These are phyloP conservation scores for Drosophila nikananu DNA, from an alignment of 1,140 invertebrate genomes.

Conservation along the genomic window DNA sequence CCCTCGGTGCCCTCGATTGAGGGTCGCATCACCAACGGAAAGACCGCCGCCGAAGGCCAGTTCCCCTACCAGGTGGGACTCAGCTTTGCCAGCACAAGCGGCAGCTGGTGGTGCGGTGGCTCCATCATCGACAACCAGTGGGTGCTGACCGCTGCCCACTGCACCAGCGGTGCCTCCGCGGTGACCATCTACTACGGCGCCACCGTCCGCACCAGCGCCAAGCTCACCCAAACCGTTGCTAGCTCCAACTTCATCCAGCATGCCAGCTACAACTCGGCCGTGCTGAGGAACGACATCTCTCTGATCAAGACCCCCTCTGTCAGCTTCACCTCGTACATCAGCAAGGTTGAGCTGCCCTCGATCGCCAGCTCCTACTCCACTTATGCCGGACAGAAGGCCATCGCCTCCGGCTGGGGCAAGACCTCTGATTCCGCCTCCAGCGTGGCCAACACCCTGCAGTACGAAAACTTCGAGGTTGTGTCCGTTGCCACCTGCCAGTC, in stretches of 20 bases:
- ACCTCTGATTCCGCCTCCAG: constrained; percentile 44
- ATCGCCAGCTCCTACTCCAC: constrained; percentile 55
- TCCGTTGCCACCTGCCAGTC: constrained; percentile 15
- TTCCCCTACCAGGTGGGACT: constrained; percentile 87
- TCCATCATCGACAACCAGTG: constrained; percentile 86
- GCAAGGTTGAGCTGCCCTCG: constrained; percentile 46
- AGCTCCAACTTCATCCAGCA: constrained; percentile 57
- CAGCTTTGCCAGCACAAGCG: constrained; percentile 71
- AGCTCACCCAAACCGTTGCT: constrained; percentile 43
- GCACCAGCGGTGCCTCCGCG: constrained; percentile 66
- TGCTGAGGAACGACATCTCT: constrained; percentile 65
- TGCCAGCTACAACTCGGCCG: constrained; percentile 50
- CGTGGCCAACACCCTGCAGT: constrained; percentile 56
- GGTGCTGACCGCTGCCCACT: constrained; percentile 88
- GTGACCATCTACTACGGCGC: constrained; percentile 65
- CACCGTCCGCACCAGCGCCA: constrained; percentile 51
- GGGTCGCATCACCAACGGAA: constrained; percentile 80
- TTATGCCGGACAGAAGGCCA: constrained; percentile 48
- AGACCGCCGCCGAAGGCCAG: constrained; percentile 77
- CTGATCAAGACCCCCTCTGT: constrained; percentile 51
- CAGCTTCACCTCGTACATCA: constrained; percentile 27
- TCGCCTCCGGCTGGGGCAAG: constrained; percentile 74
- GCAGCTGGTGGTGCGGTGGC: constrained; percentile 87
- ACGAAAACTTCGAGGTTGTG: constrained; percentile 9
- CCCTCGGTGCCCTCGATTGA: constrained; percentile 41